phyloP scores from a whole-genome alignment of 1,140 invertebrate species.

The Anagrus nilaparvatae region DNA sequence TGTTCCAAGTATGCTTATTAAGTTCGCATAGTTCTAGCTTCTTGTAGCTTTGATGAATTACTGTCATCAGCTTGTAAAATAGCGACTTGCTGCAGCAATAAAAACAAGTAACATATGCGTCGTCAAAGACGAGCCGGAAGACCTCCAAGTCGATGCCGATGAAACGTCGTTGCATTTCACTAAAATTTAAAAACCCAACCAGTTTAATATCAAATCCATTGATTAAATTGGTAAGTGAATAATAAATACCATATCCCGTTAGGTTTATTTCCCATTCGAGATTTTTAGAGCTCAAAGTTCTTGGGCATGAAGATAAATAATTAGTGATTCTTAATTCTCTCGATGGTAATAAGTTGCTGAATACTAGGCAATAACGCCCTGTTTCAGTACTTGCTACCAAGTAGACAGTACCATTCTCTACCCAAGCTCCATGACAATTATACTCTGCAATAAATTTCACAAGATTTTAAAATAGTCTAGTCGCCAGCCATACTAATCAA shows the following conservation, averaged over 20 bases:
- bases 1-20: no score
- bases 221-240: constrained; percentile 12
- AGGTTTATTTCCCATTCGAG: constrained; percentile 39
- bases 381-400: constrained; percentile 48
- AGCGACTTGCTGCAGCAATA: constrained; percentile 23
- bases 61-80: constrained; percentile 35
- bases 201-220: constrained; percentile 9
- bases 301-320: constrained; percentile 38
- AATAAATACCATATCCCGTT: constrained; percentile 35
- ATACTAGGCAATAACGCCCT: constrained; percentile 37
- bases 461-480: no score
- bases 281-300: constrained; percentile 30
- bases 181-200: constrained; percentile 17
- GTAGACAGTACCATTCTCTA: constrained; percentile 54
- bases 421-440: constrained; percentile 57
- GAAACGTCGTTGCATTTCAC: constrained; percentile 34
- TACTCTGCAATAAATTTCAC: constrained; percentile 48
- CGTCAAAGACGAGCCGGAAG: constrained; percentile 23
- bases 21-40: no score
- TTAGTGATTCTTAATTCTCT: constrained; percentile 34
- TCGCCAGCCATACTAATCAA: no score
- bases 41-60: no score
- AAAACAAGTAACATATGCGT: constrained; percentile 23
- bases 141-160: constrained; percentile 30
- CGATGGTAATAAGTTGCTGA: constrained; percentile 31